Evolutionary conservation across 1,140 invertebrate genomes (phyloP).

Genomic region (Brachionus sp.): DNA sequence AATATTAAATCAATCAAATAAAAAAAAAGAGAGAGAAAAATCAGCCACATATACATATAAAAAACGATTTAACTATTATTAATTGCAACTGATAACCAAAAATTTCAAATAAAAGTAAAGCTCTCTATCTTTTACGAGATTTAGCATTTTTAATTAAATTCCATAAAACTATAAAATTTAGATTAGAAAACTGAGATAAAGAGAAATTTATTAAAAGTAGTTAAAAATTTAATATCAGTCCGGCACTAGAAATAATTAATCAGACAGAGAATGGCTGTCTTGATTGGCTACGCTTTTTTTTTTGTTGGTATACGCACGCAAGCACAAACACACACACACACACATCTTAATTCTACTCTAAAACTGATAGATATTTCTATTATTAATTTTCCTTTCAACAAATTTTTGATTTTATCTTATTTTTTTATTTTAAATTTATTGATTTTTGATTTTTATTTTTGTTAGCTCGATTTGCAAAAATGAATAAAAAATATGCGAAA

Average conservation of each 20-base stretch:
- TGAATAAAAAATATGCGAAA: slow-evolving; percentile 23
- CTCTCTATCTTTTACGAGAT: neutral
- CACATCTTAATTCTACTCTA: neutral
- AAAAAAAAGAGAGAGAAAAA: neutral
- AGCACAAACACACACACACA: neutral
- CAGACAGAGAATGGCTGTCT: neutral
- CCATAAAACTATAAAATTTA: slow-evolving; percentile 39
- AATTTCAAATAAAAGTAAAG: slow-evolving; percentile 28
- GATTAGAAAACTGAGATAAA: slow-evolving; percentile 28
- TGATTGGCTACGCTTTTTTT: neutral
- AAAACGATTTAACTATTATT: slow-evolving; percentile 23
- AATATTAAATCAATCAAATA: slow-evolving; percentile 43
- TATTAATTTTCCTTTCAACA: slow-evolving; percentile 15
- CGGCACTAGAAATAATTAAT: neutral
- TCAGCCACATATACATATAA: neutral
- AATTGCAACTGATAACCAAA: slow-evolving; percentile 43
- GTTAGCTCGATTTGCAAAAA: neutral
- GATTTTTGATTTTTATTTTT: slow-evolving; percentile 35
- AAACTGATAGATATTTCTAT: slow-evolving; percentile 6
- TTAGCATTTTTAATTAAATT: slow-evolving; percentile 33
- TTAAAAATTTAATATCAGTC: slow-evolving; percentile 38
- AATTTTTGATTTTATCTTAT: slow-evolving; percentile 24
- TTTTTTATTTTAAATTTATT: slow-evolving; percentile 35
- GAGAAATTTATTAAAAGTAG: slow-evolving; percentile 29
- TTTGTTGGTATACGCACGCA: neutral